A percentile compares a stretch with the other conserved stretches of the same genome.
Evolutionary conservation across 2,113 vertebrate species (phyloP).

Genomic region (Brachyhypopomus gauderio): DNA sequence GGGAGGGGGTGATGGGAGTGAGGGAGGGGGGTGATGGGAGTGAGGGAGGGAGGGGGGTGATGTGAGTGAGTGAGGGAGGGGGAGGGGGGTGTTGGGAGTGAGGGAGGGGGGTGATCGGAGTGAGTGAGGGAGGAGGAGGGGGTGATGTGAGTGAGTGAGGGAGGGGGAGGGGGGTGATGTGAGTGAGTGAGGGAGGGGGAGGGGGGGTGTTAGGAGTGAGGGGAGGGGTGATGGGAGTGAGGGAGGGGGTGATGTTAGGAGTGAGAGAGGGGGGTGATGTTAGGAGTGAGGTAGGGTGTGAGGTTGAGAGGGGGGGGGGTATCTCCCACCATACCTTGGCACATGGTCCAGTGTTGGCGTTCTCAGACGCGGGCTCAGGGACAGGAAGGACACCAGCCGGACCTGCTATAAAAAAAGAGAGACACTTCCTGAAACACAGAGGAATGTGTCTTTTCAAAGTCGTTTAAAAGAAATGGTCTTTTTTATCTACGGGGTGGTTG

Average conservation of each 20-base stretch:
- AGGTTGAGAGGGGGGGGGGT: too few species aligned
- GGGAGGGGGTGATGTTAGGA: too few species aligned
- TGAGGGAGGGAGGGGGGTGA: too few species aligned
- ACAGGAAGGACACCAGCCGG: conserved; percentile 62
- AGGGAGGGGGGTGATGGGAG: too few species aligned
- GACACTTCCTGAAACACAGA: neutral
- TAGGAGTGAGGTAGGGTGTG: conserved; percentile 29
- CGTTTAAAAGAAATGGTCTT: neutral
- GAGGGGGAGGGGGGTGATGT: too few species aligned
- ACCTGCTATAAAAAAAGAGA: conserved; percentile 68
- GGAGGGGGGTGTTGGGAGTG: neutral
- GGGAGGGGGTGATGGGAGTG: neutral
- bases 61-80: too few species aligned
- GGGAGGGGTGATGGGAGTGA: neutral
- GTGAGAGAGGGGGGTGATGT: conserved; percentile 35
- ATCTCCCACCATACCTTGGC: conserved; percentile 71
- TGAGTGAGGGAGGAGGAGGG: neutral
- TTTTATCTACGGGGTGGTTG: too few species aligned
- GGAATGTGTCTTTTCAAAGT: too few species aligned
- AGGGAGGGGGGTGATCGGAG: conserved; percentile 26
- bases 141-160: neutral
- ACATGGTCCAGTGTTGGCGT: conserved; percentile 68
- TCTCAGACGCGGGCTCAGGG: conserved; percentile 51
- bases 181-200: too few species aligned
- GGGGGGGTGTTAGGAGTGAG: too few species aligned